phyloP scores from a whole-genome alignment of 1,140 invertebrate species.

The Drosophila tropicalis region DNA sequence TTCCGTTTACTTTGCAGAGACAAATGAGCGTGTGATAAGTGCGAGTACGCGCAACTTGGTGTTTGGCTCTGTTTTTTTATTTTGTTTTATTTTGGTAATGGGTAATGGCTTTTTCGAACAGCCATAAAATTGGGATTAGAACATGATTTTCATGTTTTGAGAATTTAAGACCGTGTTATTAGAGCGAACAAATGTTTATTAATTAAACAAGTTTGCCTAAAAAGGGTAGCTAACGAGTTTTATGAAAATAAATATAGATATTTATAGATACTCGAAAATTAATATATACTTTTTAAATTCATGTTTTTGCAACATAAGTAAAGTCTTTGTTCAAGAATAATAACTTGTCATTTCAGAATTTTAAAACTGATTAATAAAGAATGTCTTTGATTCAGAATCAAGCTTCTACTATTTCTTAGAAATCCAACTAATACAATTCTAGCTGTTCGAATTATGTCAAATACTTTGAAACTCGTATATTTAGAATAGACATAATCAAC shows the following conservation, averaged over 20 bases:
- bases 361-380: no score
- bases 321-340: no score
- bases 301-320: no score
- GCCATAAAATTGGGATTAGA: constrained; percentile 21
- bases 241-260: no score
- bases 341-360: no score
- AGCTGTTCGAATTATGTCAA: no score
- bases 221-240: not conserved
- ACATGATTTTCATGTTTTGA: constrained; percentile 18
- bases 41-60: constrained; percentile 35
- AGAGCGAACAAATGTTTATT: constrained; percentile 1
- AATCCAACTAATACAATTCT: no score
- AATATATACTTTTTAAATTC: not conserved
- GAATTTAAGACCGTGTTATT: not conserved
- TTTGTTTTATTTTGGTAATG: constrained; percentile 23
- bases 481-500: no score
- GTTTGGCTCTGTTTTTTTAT: not conserved
- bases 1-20: constrained; percentile 27
- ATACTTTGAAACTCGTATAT: no score
- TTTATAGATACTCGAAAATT: no score
- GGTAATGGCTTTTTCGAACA: constrained; percentile 50
- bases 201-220: not conserved
- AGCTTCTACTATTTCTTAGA: no score
- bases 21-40: constrained; percentile 66
- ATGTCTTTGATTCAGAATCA: no score